phyloP scores from a whole-genome alignment of 1,140 invertebrate genomes.

The Ceratina japonica region DNA sequence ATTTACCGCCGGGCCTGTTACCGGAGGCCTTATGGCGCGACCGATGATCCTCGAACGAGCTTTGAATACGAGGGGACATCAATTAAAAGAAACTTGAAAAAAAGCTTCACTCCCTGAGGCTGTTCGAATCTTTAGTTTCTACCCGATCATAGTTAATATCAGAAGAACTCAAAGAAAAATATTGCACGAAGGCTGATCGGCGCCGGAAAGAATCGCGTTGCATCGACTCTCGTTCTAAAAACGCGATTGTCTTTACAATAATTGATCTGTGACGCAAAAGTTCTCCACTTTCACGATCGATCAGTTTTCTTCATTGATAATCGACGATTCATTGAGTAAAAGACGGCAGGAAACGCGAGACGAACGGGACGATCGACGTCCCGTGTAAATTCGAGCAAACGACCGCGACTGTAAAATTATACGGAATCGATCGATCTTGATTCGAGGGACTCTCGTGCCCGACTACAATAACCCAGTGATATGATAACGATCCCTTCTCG shows the following conservation, averaged over 20 bases:
- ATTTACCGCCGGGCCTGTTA: background rate
- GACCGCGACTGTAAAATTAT: conserved; percentile 32
- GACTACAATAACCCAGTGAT: conserved; percentile 12
- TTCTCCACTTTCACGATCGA: conserved; percentile 28
- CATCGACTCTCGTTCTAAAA: background rate
- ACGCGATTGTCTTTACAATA: background rate
- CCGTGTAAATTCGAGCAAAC: conserved; percentile 1
- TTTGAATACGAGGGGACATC: background rate
- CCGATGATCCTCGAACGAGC: background rate
- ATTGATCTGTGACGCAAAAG: background rate
- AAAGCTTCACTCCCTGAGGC: too few species aligned
- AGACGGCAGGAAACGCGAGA: conserved; percentile 11
- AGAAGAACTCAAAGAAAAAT: too few species aligned
- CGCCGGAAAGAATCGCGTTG: background rate
- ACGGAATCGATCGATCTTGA: conserved; percentile 35
- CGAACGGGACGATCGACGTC: background rate
- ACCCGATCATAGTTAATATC: too few species aligned
- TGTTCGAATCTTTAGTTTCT: too few species aligned
- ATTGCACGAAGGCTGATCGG: too few species aligned
- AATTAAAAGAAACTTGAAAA: background rate
- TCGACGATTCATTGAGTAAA: conserved; percentile 14
- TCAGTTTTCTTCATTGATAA: conserved; percentile 35
- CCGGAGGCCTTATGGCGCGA: conserved; percentile 15
- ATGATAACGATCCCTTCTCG: conserved; percentile 19
- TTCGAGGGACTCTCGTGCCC: conserved; percentile 16